Base-by-base conservation (phyloP, 2,113 vertebrate species). In the Meriones unguiculatus region DNA sequence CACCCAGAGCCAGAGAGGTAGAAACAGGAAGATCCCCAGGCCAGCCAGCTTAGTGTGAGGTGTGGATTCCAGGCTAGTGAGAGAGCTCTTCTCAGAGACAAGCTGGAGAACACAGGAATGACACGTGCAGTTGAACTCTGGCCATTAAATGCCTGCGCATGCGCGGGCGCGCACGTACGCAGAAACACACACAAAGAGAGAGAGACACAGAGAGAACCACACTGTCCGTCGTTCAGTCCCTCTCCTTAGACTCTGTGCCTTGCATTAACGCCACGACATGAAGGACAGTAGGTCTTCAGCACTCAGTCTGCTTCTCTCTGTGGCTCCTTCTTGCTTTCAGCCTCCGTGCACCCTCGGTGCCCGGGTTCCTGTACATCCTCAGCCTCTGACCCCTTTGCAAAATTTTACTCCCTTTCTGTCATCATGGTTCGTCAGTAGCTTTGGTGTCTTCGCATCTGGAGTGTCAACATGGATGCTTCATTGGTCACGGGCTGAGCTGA, bases 221-320 rank as follows among this genome's bases (percentile, higher is more conserved):
- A 3, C 1, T 9, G 7, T 3, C 18, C 52, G 73, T 72, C 38
- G 84, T 8, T 18, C 28, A 0, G 20, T 5, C 46, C 64, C 46
- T 10, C 4, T 32, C 32, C 25, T 38, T 20, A 52, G 54, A 15
- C 22, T 50, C 65, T 12, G 0, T 14, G 2, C 0, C 17, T 17
- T 82, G n/a, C 28, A 0, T 9, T 4, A 38, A 13, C 1, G 1
- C 76, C 81, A 67, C 2, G 2, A 15, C 20, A 6, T 0, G 14
- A 59, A 1, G 0, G 0, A 2, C 35, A n/a, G 28, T 7, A 11
- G 41, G 4, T 67, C 4, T 80, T 62, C 59, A 20, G 50, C 25
- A n/a, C 10, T 35, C 9, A 0, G 3, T 38, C 59, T 52, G 13
- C 7, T 22, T 50, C 2, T 35, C 1, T 35, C 72, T 22, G 3